phyloP scores from a whole-genome alignment of 2,113 vertebrate species.

The Dasypus novemcinctus region DNA sequence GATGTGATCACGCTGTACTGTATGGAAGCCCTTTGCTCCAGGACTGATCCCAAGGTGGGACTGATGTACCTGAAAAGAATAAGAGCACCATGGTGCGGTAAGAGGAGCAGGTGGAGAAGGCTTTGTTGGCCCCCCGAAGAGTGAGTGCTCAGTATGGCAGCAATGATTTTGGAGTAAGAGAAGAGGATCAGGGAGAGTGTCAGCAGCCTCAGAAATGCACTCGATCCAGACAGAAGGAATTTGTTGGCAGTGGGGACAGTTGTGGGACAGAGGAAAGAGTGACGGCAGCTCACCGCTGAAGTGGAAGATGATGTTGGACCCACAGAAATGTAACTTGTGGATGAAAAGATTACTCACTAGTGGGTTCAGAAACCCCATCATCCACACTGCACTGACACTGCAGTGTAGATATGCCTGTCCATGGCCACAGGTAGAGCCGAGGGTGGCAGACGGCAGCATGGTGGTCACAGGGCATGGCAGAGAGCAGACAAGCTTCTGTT shows the following conservation, averaged over 20 bases:
- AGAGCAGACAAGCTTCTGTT: conserved; percentile 45
- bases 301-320: conserved; percentile 34
- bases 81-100: conserved; percentile 46
- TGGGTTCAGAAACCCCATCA: conserved; percentile 15
- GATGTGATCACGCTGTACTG: conserved; percentile 33
- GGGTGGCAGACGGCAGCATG: conserved; percentile 42
- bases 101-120: conserved; percentile 57
- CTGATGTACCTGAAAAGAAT: conserved; percentile 27
- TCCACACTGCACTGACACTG: background rate
- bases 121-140: conserved; percentile 25
- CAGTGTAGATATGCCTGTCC: background rate
- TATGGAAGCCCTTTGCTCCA: conserved; percentile 39
- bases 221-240: background rate
- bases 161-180: conserved; percentile 48
- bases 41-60: background rate
- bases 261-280: conserved; percentile 43
- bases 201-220: background rate
- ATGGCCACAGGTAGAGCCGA: conserved; percentile 18
- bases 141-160: conserved; percentile 36
- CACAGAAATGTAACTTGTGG: background rate
- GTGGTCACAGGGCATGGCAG: conserved; percentile 40
- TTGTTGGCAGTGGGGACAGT: conserved; percentile 1
- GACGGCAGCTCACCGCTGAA: conserved; percentile 55
- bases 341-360: conserved; percentile 32
- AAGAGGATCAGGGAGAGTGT: background rate